Base-by-base conservation (phyloP, 2,888 invertebrate genomes). In the Patella pellucida region DNA sequence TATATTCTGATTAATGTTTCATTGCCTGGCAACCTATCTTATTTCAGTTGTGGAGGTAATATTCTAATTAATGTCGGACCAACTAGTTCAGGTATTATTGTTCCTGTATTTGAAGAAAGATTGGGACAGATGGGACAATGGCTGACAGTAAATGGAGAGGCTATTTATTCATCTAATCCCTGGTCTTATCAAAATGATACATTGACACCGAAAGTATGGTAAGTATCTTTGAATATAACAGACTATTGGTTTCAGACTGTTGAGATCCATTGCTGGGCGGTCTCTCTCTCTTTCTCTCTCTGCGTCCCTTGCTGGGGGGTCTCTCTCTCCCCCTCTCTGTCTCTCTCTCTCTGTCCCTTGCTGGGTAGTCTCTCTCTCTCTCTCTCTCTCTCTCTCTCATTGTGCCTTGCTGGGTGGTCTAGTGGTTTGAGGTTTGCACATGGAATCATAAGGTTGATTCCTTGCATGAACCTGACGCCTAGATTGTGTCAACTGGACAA, bases 21-120 rank as follows among this genome's bases (percentile, higher is more conserved):
- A n/a, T n/a, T n/a, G n/a, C n/a, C n/a, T n/a, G n/a, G n/a, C n/a
- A n/a, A n/a, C n/a, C n/a, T n/a, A n/a, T n/a, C n/a, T n/a, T n/a
- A n/a, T 23, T 23, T 62, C 62, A 23, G 23, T 23, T 91, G 89
- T 80, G 91, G 91, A 51, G 95, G 95, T 1, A 96, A 96, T 88
- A 92, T 94, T 31, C 90, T 96, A 16, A 93, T 96, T 86, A 97
- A 97, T 88, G 93, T 97, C 3, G 97, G 97, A 0, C 97, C 97
- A 23, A 96, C 96, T 0, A 95, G 95, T 87, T 95, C 96, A 83
- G 97, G 97, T 7, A 94, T 94, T 12, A 97, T 97, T 82, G 91
- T 93, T 3, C 95, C 96, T 0, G 95, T 97, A 87, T 97, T 95
- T 91, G 95, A 96, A 92, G 96, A 97, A 88, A 93, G 97, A 67